These are phyloP conservation scores for Ameiurus melas DNA, from an alignment of 2,113 vertebrate species.

Conservation along the genomic window DNA sequence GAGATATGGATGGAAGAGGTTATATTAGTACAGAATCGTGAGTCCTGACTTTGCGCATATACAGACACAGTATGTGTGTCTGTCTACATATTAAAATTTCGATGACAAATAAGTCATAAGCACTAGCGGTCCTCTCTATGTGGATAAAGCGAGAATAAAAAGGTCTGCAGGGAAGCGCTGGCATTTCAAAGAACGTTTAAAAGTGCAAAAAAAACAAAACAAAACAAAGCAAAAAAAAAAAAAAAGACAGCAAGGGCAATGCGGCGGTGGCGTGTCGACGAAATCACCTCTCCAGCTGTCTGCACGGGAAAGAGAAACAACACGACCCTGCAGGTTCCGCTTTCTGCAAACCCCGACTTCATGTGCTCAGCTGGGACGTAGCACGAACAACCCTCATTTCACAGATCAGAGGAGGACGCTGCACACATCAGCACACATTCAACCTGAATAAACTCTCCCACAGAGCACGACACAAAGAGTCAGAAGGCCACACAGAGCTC, in stretches of 20 bases:
- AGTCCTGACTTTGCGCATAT: neutral
- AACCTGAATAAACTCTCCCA: conserved; percentile 16
- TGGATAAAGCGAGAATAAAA: neutral
- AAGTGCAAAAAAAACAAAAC: too few species aligned
- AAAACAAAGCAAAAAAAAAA: neutral
- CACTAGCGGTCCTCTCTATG: too few species aligned
- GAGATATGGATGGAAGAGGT: neutral
- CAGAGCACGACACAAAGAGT: neutral
- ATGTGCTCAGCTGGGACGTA: conserved; percentile 39
- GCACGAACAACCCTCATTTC: conserved; percentile 46
- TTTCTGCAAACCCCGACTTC: conserved; percentile 33
- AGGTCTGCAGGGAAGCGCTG: neutral
- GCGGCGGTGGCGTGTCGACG: conserved; percentile 18
- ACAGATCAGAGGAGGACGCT: conserved; percentile 46
- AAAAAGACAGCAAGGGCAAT: conserved; percentile 28
- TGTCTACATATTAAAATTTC: neutral
- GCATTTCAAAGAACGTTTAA: conserved; percentile 2
- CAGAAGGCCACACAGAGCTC: neutral
- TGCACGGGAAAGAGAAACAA: conserved; percentile 10
- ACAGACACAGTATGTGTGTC: too few species aligned
- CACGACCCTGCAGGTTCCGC: conserved; percentile 34
- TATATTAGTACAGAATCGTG: neutral
- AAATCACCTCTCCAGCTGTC: conserved; percentile 34
- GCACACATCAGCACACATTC: conserved; percentile 38
- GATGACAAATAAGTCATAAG: neutral